Evolutionary conservation across 2,888 invertebrate species (phyloP).

Genomic region (Flexamia atlantica): DNA sequence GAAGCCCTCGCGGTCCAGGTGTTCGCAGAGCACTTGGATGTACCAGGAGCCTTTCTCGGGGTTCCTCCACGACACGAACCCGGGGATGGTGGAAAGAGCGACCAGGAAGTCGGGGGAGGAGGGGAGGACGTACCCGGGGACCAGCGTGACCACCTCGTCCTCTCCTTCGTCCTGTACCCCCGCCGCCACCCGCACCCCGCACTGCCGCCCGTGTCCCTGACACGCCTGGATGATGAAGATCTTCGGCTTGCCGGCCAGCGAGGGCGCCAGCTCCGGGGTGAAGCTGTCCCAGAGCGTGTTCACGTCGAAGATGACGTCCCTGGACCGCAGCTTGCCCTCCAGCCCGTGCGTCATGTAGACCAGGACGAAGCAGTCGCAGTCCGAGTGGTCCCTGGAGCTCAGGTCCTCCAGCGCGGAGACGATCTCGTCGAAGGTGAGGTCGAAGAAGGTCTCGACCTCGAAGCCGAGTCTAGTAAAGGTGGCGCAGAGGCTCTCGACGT

Average conservation of each 20-base stretch:
- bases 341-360: neutral
- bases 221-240: constrained; percentile 18
- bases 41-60: neutral
- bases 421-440: neutral
- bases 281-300: neutral
- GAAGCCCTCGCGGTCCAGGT: neutral
- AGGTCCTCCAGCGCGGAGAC: constrained; percentile 73
- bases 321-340: neutral
- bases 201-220: neutral
- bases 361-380: constrained; percentile 85
- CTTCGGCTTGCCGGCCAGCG: constrained; percentile 27
- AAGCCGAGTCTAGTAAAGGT: constrained; percentile 79
- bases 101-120: neutral
- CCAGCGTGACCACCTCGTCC: neutral
- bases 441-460: constrained; percentile 77
- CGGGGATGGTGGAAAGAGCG: neutral
- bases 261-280: neutral
- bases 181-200: neutral
- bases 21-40: neutral
- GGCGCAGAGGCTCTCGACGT: constrained; percentile 73
- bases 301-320: neutral
- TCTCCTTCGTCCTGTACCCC: neutral
- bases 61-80: neutral
- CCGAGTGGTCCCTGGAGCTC: constrained; percentile 86
- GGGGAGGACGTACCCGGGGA: neutral